Base-by-base conservation (phyloP, 2,888 invertebrate species). In the Melipona bicolor region DNA sequence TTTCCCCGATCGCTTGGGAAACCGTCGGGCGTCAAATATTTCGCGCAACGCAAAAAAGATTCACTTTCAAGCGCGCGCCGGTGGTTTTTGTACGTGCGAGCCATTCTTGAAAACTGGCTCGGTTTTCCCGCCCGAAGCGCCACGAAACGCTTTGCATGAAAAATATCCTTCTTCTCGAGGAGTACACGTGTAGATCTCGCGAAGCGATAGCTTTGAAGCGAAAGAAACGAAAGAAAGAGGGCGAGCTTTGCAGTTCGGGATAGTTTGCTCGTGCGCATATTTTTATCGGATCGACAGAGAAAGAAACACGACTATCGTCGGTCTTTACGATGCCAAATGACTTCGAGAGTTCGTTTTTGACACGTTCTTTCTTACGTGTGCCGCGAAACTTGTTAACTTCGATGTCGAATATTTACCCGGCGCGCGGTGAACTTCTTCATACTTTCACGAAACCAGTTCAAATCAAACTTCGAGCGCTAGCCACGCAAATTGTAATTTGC, bases 101-200 rank as follows among this genome's bases (percentile, higher is more conserved):
- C 59, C 36, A 49, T 62, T 59, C 67, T 36, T 32, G 67, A 75
- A 76, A 71, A 81, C 81, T 83, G 62, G 67, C 74, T 54, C 61
- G 81, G 50, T 54, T 81, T 72, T 68, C 67, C 24, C 67, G 50
- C 24, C 43, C 81, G 54, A 81, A 70, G 64, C 52, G 70, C 52
- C 73, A 9, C 36, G 81, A 83, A 27, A 83, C 64, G 56, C 81
- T 80, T 83, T 81, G 70, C 81, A 83, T 76, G 82, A 81, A 68
- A 81, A 81, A 83, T 83, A 83, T 83, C 71, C 65, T 71, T 67
- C 65, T 61, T 27, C 71, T 59, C 59, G 27, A 9, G 43, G 62
- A 71, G 75, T 81, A 81, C 71, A 75, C 70, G 61, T 71, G 75
- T 71, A 83, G 61, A 75, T 71, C 32, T 70, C n/a, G 56, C 11